These are phyloP conservation scores for Odontamblyopus rebecca DNA, from an alignment of 2,797 vertebrate species.

Conservation along the genomic window DNA sequence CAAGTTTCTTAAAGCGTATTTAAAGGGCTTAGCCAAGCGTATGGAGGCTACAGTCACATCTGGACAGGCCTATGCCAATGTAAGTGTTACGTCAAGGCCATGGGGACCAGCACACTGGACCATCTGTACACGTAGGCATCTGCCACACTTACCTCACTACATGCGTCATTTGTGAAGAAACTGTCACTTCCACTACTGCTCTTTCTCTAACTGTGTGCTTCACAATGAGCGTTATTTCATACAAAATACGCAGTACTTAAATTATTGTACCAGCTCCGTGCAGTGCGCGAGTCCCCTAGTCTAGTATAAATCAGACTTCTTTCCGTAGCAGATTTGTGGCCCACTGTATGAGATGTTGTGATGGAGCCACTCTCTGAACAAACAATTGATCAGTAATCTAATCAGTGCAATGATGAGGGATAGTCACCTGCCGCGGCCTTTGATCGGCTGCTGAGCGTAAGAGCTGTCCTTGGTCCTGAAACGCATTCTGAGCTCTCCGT, in stretches of 20 bases:
- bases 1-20: constrained; percentile 42
- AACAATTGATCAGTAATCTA: constrained; percentile 2
- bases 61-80: constrained; percentile 43
- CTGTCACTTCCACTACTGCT: constrained; percentile 56
- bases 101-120: constrained; percentile 61
- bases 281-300: not conserved
- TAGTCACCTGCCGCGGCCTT: constrained; percentile 14
- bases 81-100: constrained; percentile 57
- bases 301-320: constrained; percentile 9
- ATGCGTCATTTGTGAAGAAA: constrained; percentile 68
- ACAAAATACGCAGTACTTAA: not conserved
- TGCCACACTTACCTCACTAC: constrained; percentile 74
- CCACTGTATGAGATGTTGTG: constrained; percentile 21
- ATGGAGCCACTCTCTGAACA: constrained; percentile 15
- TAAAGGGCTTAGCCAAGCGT: constrained; percentile 23
- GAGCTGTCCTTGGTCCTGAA: constrained; percentile 68
- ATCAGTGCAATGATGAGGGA: not conserved
- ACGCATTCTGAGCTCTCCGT: constrained; percentile 49
- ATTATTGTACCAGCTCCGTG: not conserved
- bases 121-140: constrained; percentile 73
- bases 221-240: constrained; percentile 11
- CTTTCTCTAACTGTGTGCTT: constrained; percentile 43
- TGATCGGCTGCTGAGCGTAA: constrained; percentile 1
- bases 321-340: constrained; percentile 17
- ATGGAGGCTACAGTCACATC: constrained; percentile 41